phyloP scores from a whole-genome alignment of 2,888 invertebrate genomes.

The Carterocephalus palaemon region DNA sequence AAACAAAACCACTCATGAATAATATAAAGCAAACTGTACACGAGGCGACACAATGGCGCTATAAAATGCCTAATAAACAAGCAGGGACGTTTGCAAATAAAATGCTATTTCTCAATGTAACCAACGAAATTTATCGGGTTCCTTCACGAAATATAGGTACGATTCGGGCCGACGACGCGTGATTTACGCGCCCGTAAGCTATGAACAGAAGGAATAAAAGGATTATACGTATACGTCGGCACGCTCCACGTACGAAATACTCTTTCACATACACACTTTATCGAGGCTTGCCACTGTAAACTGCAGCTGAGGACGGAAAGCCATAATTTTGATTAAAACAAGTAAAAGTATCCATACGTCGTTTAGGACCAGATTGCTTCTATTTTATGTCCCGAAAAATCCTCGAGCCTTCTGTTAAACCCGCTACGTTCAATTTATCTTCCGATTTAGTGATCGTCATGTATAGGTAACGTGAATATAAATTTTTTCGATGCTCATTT shows the following conservation, averaged over 20 bases:
- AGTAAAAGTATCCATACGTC: constrained; percentile 26
- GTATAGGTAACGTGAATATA: constrained; percentile 25
- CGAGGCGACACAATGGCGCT: constrained; percentile 33
- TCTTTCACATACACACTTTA: constrained; percentile 30
- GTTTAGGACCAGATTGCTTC: constrained; percentile 25
- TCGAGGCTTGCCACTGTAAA: constrained; percentile 30
- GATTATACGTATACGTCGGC: constrained; percentile 40
- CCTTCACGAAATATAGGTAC: constrained; percentile 60
- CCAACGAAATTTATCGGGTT: constrained; percentile 60
- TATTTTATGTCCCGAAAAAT: constrained; percentile 21
- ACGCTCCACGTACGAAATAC: constrained; percentile 31
- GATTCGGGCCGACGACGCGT: constrained; percentile 49
- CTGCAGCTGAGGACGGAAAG: constrained; percentile 28
- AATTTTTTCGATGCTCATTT: constrained; percentile 23
- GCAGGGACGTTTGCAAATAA: constrained; percentile 55
- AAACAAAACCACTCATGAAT: constrained; percentile 33
- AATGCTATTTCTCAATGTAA: constrained; percentile 59
- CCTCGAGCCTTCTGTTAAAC: constrained; percentile 20
- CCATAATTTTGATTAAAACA: constrained; percentile 29
- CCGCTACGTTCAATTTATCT: constrained; percentile 24
- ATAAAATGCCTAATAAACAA: constrained; percentile 55
- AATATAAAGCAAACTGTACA: constrained; percentile 34
- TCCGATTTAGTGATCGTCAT: constrained; percentile 23
- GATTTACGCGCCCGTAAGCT: constrained; percentile 56
- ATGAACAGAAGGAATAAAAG: constrained; percentile 55